Base-by-base conservation (phyloP, 2,113 vertebrate species). In the Spea bombifrons region DNA sequence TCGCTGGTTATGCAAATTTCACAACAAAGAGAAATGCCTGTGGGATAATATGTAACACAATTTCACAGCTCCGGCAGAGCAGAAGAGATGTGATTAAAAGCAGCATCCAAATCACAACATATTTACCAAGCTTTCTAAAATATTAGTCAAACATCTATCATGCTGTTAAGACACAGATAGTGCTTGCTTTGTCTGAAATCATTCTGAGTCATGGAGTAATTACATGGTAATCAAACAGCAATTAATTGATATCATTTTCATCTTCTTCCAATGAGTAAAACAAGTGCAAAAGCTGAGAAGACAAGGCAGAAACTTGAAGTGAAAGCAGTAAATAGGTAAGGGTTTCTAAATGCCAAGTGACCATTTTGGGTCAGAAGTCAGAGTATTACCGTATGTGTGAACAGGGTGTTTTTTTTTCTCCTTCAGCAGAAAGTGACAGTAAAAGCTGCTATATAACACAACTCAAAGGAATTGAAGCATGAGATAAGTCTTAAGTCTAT, bases 191-290 rank as follows among this genome's bases (percentile, higher is more conserved):
- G 83, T 89, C 84, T 88, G 53, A 83, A 89, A 85, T 83, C 86
- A 84, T 84, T 87, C 88, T 85, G 86, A 89, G 83, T 88, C 89
- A 87, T 84, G 85, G 84, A 82, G 85, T 89, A 90, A 90, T 90
- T 90, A 86, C 86, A 90, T 86, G 86, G 86, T 88, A 89, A 89
- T 90, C 88, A 88, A 87, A 87, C 83, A 84, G 89, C 86, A 89
- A 89, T 89, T 90, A 90, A 89, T 90, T 86, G 86, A 85, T 88
- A 87, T 76, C 76, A 89, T 89, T 88, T 88, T 87, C 88, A 88
- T 86, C 87, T 86, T 84, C 86, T 86, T 87, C 59, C 74, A 84
- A 83, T 84, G 83, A 85, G 86, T 88, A 89, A 85, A 83, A 75
- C 81, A 85, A 81, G 79, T 85, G 82, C 83, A 84, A 76, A 87